phyloP scores from a whole-genome alignment of 1,140 invertebrate species.

The Caenorhabditis inopinata region DNA sequence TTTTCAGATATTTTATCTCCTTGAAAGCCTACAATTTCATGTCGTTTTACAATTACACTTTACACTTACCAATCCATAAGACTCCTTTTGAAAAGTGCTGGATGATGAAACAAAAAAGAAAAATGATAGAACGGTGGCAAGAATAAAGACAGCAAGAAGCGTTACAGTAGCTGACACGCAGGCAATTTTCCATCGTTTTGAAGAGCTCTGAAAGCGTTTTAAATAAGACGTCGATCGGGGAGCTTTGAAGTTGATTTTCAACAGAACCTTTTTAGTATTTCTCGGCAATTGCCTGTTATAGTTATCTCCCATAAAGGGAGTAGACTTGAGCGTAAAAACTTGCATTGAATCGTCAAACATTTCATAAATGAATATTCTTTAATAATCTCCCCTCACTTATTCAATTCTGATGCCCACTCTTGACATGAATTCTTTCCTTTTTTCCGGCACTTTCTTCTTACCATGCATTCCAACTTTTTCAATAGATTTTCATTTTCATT shows the following conservation, averaged over 20 bases:
- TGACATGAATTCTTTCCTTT: slow-evolving; percentile 20
- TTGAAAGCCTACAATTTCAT: no score
- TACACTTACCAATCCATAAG: background rate
- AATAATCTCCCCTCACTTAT: background rate
- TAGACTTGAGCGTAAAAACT: background rate
- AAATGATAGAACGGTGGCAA: background rate
- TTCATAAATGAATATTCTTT: background rate
- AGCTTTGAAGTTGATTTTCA: no score
- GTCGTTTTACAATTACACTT: background rate
- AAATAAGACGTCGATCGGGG: no score
- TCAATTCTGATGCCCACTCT: background rate
- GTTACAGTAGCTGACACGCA: slow-evolving; percentile 20
- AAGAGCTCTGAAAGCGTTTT: background rate
- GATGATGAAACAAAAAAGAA: slow-evolving; percentile 1
- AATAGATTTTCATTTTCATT: background rate
- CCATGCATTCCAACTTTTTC: no score
- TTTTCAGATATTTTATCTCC: no score
- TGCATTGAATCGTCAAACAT: slow-evolving; percentile 4
- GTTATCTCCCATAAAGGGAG: background rate
- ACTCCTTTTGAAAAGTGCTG: slow-evolving; percentile 1
- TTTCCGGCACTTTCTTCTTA: background rate
- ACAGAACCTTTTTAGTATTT: no score
- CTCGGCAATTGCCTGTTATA: background rate
- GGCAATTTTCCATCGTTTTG: slow-evolving; percentile 27
- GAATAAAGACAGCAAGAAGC: background rate